Percentiles rank a stretch among this genome's conserved stretches.
phyloP scores from a whole-genome alignment of 1,140 invertebrate species.

The Scaptomyza graminum region DNA sequence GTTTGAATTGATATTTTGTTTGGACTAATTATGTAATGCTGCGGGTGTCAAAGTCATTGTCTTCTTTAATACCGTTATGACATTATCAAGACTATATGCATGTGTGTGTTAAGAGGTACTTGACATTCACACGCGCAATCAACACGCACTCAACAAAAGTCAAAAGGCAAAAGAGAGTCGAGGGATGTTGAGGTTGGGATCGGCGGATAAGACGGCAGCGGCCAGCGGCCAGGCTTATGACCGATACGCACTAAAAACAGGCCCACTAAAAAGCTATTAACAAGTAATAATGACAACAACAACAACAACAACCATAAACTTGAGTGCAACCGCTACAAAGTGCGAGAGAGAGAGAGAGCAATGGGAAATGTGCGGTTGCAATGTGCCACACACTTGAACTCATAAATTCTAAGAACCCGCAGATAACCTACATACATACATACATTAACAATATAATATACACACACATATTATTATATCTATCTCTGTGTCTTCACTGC shows the following conservation, averaged over 20 bases:
- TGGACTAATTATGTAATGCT: conserved; percentile 56
- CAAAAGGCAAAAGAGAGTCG: neutral
- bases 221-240: conserved; percentile 67
- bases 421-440: conserved; percentile 68
- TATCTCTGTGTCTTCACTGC: neutral
- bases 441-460: conserved; percentile 1
- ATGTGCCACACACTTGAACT: conserved; percentile 77
- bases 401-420: conserved; percentile 77
- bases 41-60: conserved; percentile 73
- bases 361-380: conserved; percentile 60
- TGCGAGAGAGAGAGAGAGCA: neutral
- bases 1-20: neutral
- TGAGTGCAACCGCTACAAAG: conserved; percentile 67
- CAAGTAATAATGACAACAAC: conserved; percentile 70
- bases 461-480: neutral
- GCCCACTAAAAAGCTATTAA: conserved; percentile 73
- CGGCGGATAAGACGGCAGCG: conserved; percentile 3
- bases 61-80: conserved; percentile 69
- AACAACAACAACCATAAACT: conserved; percentile 57
- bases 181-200: neutral
- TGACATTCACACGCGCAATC: conserved; percentile 64
- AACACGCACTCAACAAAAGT: conserved; percentile 31
- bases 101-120: conserved; percentile 53
- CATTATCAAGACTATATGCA: conserved; percentile 55
- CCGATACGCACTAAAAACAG: conserved; percentile 47